phyloP scores from a whole-genome alignment of 2,113 vertebrate species.

The Halichoeres trimaculatus region DNA sequence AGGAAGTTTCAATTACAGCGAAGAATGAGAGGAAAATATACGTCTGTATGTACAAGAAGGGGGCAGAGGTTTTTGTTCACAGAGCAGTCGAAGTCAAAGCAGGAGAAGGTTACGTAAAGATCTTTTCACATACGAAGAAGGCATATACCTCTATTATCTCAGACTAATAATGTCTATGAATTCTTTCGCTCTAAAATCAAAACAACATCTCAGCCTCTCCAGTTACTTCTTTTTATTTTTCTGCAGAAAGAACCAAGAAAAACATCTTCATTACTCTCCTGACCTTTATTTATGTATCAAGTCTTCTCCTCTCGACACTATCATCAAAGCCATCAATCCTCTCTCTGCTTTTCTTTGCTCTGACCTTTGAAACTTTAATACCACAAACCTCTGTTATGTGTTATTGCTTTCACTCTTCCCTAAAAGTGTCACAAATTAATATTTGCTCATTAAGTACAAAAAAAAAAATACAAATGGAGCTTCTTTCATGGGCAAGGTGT shows the following conservation, averaged over 20 bases:
- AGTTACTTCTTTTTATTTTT: constrained; percentile 17
- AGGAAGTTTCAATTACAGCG: constrained; percentile 36
- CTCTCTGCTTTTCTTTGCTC: background rate
- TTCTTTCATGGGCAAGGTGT: too few relatives aligned
- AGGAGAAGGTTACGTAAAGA: background rate
- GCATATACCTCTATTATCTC: constrained; percentile 46
- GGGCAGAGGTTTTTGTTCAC: background rate
- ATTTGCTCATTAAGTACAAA: too few relatives aligned
- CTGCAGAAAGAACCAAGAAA: constrained; percentile 4
- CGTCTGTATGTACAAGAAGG: background rate
- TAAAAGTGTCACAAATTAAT: too few relatives aligned
- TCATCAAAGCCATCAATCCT: constrained; percentile 13
- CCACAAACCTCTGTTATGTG: background rate
- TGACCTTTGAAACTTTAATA: background rate
- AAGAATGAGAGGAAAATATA: constrained; percentile 32
- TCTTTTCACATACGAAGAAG: too few relatives aligned
- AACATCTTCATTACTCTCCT: background rate
- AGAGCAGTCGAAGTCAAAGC: too few relatives aligned
- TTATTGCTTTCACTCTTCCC: too few relatives aligned
- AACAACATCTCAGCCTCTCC: too few relatives aligned
- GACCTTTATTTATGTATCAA: constrained; percentile 17
- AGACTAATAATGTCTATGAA: constrained; percentile 29
- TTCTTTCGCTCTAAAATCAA: constrained; percentile 11
- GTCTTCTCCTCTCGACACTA: background rate
- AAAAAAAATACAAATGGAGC: too few relatives aligned